phyloP scores from a whole-genome alignment of 2,888 invertebrate species.

The Troides helena region DNA sequence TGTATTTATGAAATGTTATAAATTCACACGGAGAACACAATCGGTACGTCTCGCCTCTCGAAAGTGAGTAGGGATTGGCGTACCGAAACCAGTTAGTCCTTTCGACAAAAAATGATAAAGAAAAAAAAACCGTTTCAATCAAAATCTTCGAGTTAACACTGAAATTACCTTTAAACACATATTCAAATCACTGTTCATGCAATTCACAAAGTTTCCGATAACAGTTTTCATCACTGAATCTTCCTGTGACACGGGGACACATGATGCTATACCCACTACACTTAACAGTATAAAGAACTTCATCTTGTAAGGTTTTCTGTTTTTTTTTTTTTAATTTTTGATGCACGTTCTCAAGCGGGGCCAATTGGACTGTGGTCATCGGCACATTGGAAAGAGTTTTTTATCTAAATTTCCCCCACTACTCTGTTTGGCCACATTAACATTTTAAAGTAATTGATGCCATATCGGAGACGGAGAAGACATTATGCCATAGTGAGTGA shows the following conservation, averaged over 20 bases:
- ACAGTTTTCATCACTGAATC: slow-evolving; percentile 59
- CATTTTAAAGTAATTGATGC: slow-evolving; percentile 67
- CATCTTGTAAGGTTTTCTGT: slow-evolving; percentile 46
- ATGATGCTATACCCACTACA: slow-evolving; percentile 53
- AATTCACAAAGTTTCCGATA: slow-evolving; percentile 62
- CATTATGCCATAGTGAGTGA: slow-evolving; percentile 65
- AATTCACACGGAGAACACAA: slow-evolving; percentile 7
- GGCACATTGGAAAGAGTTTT: slow-evolving; percentile 69
- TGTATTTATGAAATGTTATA: not conserved
- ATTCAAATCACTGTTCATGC: slow-evolving; percentile 67
- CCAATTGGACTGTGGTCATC: slow-evolving; percentile 67
- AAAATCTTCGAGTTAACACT: slow-evolving; percentile 14
- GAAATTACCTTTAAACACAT: slow-evolving; percentile 68
- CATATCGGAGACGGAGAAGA: slow-evolving; percentile 57
- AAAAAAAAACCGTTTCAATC: slow-evolving; percentile 10
- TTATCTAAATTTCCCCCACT: slow-evolving; percentile 74
- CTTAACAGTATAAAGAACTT: slow-evolving; percentile 61
- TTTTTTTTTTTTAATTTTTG: slow-evolving; percentile 33
- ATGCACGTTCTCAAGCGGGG: slow-evolving; percentile 54
- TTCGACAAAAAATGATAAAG: slow-evolving; percentile 8
- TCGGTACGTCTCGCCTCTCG: slow-evolving; percentile 13
- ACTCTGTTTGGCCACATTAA: slow-evolving; percentile 55
- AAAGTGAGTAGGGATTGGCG: slow-evolving; percentile 20
- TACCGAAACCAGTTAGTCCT: slow-evolving; percentile 27
- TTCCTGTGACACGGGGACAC: slow-evolving; percentile 58